These are phyloP conservation scores for Radopholus similis DNA, from an alignment of 1,140 invertebrate species.

Conservation along the genomic window DNA sequence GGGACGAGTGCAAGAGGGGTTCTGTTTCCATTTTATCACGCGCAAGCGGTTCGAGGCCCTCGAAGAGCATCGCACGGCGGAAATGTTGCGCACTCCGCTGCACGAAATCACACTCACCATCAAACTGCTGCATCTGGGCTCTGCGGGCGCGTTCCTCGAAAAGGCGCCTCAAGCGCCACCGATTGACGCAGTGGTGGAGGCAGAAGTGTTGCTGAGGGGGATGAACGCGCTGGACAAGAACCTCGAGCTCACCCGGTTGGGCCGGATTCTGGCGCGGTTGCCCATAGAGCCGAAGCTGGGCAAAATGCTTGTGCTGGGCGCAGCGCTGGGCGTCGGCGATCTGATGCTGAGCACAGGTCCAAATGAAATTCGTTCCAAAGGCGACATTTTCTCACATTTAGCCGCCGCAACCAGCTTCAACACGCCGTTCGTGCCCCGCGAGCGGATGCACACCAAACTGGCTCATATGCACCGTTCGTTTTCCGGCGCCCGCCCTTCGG, in stretches of 20 bases:
- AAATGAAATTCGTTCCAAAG: not conserved
- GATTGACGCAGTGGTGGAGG: slow-evolving; percentile 64
- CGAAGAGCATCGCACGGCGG: slow-evolving; percentile 64
- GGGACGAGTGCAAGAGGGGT: slow-evolving; percentile 71
- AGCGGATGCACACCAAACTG: slow-evolving; percentile 66
- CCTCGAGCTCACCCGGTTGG: slow-evolving; percentile 64
- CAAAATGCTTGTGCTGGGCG: slow-evolving; percentile 64
- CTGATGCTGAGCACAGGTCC: slow-evolving; percentile 38
- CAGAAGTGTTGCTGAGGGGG: slow-evolving; percentile 61
- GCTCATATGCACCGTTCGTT: slow-evolving; percentile 75
- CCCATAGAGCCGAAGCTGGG: slow-evolving; percentile 65
- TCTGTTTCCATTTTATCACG: slow-evolving; percentile 73
- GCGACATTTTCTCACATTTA: slow-evolving; percentile 64
- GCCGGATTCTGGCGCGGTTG: slow-evolving; percentile 62
- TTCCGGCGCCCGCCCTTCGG: slow-evolving; percentile 79
- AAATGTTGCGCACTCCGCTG: slow-evolving; percentile 64
- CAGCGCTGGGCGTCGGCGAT: slow-evolving; percentile 60
- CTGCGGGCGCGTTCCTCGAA: slow-evolving; percentile 62
- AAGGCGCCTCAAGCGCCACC: slow-evolving; percentile 65
- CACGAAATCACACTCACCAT: slow-evolving; percentile 61
- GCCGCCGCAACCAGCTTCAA: slow-evolving; percentile 87
- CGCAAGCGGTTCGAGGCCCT: slow-evolving; percentile 48
- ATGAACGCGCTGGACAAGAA: slow-evolving; percentile 64
- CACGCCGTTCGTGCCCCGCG: slow-evolving; percentile 68
- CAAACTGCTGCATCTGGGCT: slow-evolving; percentile 63